Evolutionary conservation across 2,113 vertebrate genomes (phyloP).

Genomic region (Callionymus lyra): DNA sequence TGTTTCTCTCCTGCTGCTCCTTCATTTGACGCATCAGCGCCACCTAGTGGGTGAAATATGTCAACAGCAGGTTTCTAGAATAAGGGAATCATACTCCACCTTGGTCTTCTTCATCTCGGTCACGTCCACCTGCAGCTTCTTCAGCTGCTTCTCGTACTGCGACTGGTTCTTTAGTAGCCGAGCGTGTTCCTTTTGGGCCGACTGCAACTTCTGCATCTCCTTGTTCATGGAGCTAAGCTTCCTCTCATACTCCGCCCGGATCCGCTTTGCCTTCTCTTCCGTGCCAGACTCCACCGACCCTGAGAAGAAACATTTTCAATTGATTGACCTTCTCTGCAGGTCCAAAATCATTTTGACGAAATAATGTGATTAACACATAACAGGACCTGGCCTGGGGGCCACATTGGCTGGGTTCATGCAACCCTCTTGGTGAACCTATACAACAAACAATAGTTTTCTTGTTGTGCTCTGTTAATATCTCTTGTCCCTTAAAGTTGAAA

Average conservation of each 20-base stretch:
- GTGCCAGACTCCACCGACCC: conserved; percentile 88
- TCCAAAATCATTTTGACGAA: too few species aligned
- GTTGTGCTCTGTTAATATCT: too few species aligned
- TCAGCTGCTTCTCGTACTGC: conserved; percentile 94
- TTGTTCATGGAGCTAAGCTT: conserved; percentile 96
- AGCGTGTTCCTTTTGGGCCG: conserved; percentile 90
- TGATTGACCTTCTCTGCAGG: too few species aligned
- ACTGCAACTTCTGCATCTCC: conserved; percentile 89
- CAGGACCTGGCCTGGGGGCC: too few species aligned
- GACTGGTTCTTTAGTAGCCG: conserved; percentile 92
- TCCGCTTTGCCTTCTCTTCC: conserved; percentile 93
- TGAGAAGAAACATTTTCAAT: conserved; percentile 30
- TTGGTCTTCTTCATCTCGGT: conserved; percentile 98
- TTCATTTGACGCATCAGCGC: conserved; percentile 97
- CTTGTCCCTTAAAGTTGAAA: too few species aligned
- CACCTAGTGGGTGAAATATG: conserved; percentile 66
- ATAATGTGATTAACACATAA: too few species aligned
- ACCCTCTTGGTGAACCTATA: too few species aligned
- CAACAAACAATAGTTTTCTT: too few species aligned
- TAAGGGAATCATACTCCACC: conserved; percentile 51
- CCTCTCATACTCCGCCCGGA: conserved; percentile 88
- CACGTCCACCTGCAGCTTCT: conserved; percentile 90
- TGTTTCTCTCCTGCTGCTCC: conserved; percentile 90
- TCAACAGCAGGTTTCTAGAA: too few species aligned
- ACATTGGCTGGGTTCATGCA: too few species aligned